phyloP scores from a whole-genome alignment of 2,113 vertebrate species.

The Steatornis caripensis region DNA sequence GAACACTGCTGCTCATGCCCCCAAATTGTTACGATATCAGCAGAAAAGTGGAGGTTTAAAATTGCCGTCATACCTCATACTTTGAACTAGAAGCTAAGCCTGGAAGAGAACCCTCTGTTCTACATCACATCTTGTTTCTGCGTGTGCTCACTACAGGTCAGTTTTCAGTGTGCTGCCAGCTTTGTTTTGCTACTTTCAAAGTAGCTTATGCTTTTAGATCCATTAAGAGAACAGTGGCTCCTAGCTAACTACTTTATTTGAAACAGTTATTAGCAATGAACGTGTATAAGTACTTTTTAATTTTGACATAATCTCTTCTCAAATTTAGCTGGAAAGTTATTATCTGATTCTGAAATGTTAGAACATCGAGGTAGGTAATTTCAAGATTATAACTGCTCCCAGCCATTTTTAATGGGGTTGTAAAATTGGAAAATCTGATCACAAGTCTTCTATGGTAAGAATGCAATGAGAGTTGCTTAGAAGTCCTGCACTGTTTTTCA shows the following conservation, averaged over 20 bases:
- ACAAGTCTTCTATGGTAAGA: not conserved
- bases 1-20: not conserved
- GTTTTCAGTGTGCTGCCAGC: not conserved
- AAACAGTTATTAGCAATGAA: not conserved
- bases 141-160: not conserved
- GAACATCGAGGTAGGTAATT: not conserved
- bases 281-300: not conserved
- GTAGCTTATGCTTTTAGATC: not conserved
- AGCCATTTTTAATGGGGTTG: not conserved
- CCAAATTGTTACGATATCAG: not conserved
- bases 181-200: not conserved
- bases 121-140: fast-evolving
- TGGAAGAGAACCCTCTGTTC: not conserved
- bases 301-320: not conserved
- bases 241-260: not conserved
- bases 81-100: not conserved
- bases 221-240: not conserved
- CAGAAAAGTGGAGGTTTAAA: not conserved
- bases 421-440: not conserved
- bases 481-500: not conserved
- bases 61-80: not conserved
- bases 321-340: not conserved
- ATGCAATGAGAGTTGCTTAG: not conserved
- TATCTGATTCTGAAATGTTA: not conserved
- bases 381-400: not conserved